phyloP scores from a whole-genome alignment of 2,797 vertebrate species.

The Falco naumanni region DNA sequence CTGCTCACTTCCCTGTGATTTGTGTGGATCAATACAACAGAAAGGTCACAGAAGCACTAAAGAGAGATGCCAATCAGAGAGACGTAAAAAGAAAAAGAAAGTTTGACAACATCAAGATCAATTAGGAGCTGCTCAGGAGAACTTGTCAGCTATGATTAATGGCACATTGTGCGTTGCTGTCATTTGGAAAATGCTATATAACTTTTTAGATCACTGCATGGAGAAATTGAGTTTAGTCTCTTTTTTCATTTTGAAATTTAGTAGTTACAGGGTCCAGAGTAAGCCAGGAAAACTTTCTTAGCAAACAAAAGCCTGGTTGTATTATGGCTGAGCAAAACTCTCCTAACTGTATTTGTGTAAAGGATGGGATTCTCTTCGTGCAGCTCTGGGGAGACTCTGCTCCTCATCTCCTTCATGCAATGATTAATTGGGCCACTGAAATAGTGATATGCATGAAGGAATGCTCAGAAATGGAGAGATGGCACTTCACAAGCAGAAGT shows the following conservation, averaged over 20 bases:
- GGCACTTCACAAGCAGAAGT: background rate
- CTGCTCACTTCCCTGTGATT: conserved; percentile 8
- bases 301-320: background rate
- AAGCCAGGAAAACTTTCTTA: background rate
- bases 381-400: background rate
- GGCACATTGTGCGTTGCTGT: background rate
- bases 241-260: background rate
- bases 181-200: conserved; percentile 17
- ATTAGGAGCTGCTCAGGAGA: conserved; percentile 43
- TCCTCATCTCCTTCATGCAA: rapidly evolving
- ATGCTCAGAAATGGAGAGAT: background rate
- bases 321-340: background rate
- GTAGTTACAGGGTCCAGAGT: background rate
- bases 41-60: conserved; percentile 60
- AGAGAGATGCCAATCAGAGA: conserved; percentile 55
- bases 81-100: conserved; percentile 56
- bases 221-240: background rate
- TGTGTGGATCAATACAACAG: conserved; percentile 48
- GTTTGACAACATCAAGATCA: conserved; percentile 70
- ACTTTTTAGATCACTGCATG: background rate
- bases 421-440: background rate
- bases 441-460: background rate
- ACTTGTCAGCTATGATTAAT: conserved; percentile 67
- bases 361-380: background rate
- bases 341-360: background rate